These are phyloP conservation scores for Macrotis lagotis DNA, from an alignment of 2,113 vertebrate genomes.

Conservation along the genomic window DNA sequence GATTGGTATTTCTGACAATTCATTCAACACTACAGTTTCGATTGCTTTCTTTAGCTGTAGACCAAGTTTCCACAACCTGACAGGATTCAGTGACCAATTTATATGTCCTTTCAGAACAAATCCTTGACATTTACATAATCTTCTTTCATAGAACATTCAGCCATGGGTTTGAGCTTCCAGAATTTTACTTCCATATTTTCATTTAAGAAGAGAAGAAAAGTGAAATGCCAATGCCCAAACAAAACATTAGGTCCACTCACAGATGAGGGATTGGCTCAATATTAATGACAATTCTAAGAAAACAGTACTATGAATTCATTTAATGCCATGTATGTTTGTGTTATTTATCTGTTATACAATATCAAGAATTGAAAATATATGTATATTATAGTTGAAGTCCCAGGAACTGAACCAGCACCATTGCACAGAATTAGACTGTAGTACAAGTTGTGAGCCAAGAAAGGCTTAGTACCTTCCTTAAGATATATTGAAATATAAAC, in stretches of 20 bases:
- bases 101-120: neutral
- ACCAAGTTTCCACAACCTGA: neutral
- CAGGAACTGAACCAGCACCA: neutral
- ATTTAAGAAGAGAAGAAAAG: neutral
- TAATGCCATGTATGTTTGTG: neutral
- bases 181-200: constrained; percentile 5
- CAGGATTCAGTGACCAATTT: neutral
- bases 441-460: neutral
- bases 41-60: constrained; percentile 1
- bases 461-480: neutral
- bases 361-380: neutral
- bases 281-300: neutral
- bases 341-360: neutral
- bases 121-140: neutral
- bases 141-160: neutral
- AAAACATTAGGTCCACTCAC: neutral
- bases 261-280: neutral
- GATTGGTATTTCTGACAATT: neutral
- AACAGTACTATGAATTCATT: neutral
- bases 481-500: neutral
- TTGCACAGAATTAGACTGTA: neutral
- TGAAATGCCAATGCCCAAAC: neutral
- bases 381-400: neutral
- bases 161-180: neutral
- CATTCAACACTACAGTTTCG: neutral